Evolutionary conservation across 2,113 vertebrate species (phyloP).

Genomic region (Polypterus bichir): DNA sequence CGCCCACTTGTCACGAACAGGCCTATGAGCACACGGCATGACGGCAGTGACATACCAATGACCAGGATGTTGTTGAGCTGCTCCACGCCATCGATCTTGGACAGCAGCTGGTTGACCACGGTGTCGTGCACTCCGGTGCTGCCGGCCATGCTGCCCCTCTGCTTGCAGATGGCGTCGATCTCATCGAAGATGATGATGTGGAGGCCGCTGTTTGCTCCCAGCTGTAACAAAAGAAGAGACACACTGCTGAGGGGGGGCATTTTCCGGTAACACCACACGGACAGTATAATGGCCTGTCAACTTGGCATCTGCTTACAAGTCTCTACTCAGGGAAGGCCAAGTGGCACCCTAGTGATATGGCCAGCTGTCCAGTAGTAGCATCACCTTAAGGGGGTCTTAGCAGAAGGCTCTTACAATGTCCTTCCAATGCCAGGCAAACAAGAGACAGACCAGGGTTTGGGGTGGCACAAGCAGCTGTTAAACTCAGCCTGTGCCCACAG

Average conservation of each 20-base stretch:
- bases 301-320: slow-evolving; percentile 23
- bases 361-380: too few species aligned
- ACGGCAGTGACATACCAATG: slow-evolving; percentile 57
- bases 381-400: too few species aligned
- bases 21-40: neutral
- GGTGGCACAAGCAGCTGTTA: too few species aligned
- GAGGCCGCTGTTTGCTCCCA: slow-evolving; percentile 86
- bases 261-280: slow-evolving; percentile 15
- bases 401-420: too few species aligned
- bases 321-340: neutral
- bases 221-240: slow-evolving; percentile 37
- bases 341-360: too few species aligned
- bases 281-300: slow-evolving; percentile 11
- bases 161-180: slow-evolving; percentile 95
- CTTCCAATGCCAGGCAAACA: too few species aligned
- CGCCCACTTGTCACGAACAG: too few species aligned
- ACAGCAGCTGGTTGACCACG: slow-evolving; percentile 89
- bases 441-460: too few species aligned
- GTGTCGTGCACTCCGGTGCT: slow-evolving; percentile 94
- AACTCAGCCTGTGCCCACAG: too few species aligned
- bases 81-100: slow-evolving; percentile 92
- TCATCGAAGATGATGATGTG: slow-evolving; percentile 98
- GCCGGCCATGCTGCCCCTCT: slow-evolving; percentile 90
- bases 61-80: slow-evolving; percentile 97
- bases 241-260: neutral